Evolutionary conservation across 2,113 vertebrate species (phyloP).

Genomic region (Marmota flaviventris): DNA sequence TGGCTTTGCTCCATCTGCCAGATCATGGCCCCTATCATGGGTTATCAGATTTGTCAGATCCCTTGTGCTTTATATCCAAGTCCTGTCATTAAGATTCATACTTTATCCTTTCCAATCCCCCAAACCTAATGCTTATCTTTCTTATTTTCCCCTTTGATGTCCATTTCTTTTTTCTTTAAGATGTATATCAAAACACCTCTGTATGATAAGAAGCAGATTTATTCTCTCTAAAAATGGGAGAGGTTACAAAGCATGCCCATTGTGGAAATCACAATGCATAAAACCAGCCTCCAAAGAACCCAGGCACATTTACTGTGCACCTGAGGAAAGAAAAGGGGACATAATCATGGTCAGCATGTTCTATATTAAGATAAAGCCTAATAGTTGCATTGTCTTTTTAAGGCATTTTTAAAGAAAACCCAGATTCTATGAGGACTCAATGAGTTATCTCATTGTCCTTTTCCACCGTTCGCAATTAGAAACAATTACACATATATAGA

Average conservation of each 20-base stretch:
- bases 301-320: background rate
- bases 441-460: background rate
- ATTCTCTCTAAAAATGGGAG: background rate
- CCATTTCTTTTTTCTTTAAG: slow-evolving; percentile 32
- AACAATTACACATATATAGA: background rate
- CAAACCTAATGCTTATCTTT: background rate
- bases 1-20: background rate
- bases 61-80: background rate
- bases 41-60: background rate
- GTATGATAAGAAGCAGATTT: background rate
- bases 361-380: background rate
- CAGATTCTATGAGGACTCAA: background rate
- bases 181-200: background rate
- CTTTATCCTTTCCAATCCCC: background rate
- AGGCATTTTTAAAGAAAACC: background rate
- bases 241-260: background rate
- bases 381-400: background rate
- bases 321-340: background rate
- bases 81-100: background rate
- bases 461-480: background rate
- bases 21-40: background rate
- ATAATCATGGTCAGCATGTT: background rate
- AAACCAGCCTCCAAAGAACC: background rate
- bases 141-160: background rate
- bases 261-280: background rate